phyloP scores from a whole-genome alignment of 2,888 invertebrate genomes.

The Drosophila neonasuta region DNA sequence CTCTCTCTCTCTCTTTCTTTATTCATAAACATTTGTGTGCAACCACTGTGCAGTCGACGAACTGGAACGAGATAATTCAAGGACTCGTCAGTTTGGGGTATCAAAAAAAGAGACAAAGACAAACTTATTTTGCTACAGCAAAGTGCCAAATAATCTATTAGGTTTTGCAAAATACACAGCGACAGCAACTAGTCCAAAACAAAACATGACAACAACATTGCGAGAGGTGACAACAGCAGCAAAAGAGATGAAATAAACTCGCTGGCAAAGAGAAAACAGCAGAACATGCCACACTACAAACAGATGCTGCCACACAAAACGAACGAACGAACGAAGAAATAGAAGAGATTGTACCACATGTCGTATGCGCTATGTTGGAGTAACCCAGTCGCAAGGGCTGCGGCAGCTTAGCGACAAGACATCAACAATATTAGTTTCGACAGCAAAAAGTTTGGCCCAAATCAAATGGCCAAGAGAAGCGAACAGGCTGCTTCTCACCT shows the following conservation, averaged over 20 bases:
- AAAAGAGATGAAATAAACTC: slow-evolving; percentile 44
- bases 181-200: slow-evolving; percentile 36
- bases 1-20: too few relatives aligned
- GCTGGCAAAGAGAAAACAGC: slow-evolving; percentile 22
- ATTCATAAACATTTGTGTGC: neutral
- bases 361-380: slow-evolving; percentile 40
- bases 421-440: slow-evolving; percentile 48
- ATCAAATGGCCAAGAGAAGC: slow-evolving; percentile 42
- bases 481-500: slow-evolving; percentile 27
- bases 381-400: slow-evolving; percentile 21
- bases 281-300: slow-evolving; percentile 57
- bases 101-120: slow-evolving; percentile 9
- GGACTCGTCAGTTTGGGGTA: slow-evolving; percentile 19
- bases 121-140: slow-evolving; percentile 41
- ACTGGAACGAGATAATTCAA: slow-evolving; percentile 25
- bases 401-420: slow-evolving; percentile 34
- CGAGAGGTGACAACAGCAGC: neutral
- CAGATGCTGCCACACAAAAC: slow-evolving; percentile 28
- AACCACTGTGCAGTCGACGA: slow-evolving; percentile 8
- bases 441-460: slow-evolving; percentile 44
- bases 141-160: slow-evolving; percentile 59
- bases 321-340: slow-evolving; percentile 3
- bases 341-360: slow-evolving; percentile 46
- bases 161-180: slow-evolving; percentile 34
- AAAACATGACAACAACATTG: slow-evolving; percentile 47